Evolutionary conservation across 1,140 invertebrate genomes (phyloP).

Genomic region (Heterodera schachtii): DNA sequence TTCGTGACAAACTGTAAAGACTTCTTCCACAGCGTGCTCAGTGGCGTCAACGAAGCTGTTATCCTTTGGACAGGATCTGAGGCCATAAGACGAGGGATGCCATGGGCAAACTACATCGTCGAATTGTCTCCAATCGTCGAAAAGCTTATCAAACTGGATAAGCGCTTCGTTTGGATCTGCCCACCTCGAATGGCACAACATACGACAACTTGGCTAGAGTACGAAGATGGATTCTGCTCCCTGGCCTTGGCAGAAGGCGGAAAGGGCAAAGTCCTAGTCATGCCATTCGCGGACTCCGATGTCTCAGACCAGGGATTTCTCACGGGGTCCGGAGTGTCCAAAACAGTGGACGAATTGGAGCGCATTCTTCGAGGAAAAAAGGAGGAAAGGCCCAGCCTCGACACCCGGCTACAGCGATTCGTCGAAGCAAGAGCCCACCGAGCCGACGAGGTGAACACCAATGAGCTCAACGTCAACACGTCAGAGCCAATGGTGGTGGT

Average conservation of each 20-base stretch:
- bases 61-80: background rate
- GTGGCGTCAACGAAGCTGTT: background rate
- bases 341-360: too few relatives aligned
- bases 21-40: background rate
- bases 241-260: background rate
- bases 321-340: too few relatives aligned
- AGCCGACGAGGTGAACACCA: too few relatives aligned
- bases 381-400: too few relatives aligned
- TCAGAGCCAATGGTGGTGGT: too few relatives aligned
- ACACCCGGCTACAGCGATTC: too few relatives aligned
- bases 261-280: background rate
- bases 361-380: too few relatives aligned
- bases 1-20: background rate
- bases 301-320: too few relatives aligned
- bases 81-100: background rate
- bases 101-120: background rate
- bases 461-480: too few relatives aligned
- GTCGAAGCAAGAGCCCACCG: too few relatives aligned
- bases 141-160: background rate
- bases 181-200: background rate
- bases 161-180: background rate
- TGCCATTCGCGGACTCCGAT: too few relatives aligned
- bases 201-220: background rate
- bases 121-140: background rate
- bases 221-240: background rate